Conservation (phyloP, 2,113 vertebrate species). For the Lichenostomus cassidix region DNA sequence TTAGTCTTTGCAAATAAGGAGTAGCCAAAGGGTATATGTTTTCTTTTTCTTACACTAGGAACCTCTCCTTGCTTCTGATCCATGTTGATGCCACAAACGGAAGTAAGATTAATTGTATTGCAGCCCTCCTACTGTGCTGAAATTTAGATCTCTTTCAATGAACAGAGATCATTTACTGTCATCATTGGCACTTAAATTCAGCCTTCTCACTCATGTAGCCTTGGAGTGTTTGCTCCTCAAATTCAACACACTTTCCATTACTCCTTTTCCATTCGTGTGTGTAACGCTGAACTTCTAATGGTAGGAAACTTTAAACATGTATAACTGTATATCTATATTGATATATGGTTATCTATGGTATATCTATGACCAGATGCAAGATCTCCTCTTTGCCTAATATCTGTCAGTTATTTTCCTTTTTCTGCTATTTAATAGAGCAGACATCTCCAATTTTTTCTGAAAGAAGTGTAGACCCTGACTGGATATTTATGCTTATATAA, state of each 20-base stretch:
- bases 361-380: background rate
- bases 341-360: background rate
- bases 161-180: background rate
- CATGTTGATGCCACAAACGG: background rate
- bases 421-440: background rate
- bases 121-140: background rate
- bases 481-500: background rate
- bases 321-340: background rate
- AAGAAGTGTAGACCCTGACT: background rate
- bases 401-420: background rate
- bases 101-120: background rate
- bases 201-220: background rate
- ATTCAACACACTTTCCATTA: background rate
- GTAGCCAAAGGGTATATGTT: background rate
- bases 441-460: background rate
- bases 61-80: background rate
- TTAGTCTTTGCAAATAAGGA: background rate
- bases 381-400: background rate
- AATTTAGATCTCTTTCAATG: background rate
- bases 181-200: background rate
- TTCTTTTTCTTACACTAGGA: background rate
- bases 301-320: background rate
- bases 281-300: background rate
- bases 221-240: background rate
- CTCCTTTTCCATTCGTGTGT: background rate